Evolutionary conservation across 2,888 invertebrate species (phyloP).

Genomic region (Odontocerum albicorne): DNA sequence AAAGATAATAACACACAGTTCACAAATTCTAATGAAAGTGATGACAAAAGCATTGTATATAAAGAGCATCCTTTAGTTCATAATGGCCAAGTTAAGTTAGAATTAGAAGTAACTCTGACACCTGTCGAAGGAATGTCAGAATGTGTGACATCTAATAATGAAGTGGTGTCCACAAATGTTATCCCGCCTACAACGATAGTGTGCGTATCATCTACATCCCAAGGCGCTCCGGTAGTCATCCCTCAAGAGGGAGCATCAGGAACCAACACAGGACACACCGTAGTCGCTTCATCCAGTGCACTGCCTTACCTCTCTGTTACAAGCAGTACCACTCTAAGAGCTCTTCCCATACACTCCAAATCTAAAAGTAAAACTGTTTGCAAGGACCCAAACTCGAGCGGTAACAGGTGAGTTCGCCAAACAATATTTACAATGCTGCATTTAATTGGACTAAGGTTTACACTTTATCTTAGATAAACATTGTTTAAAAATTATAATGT

Average conservation of each 20-base stretch:
- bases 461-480: too few relatives aligned
- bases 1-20: constrained; percentile 6
- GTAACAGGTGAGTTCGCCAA: too few relatives aligned
- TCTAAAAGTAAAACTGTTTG: constrained; percentile 43
- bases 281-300: constrained; percentile 52
- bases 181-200: constrained; percentile 29
- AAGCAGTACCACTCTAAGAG: constrained; percentile 52
- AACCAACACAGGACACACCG: constrained; percentile 29
- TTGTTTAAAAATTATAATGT: too few relatives aligned
- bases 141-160: constrained; percentile 3
- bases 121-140: constrained; percentile 58
- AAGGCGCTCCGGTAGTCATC: constrained; percentile 30
- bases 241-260: constrained; percentile 14
- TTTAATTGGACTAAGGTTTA: too few relatives aligned
- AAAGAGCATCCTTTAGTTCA: constrained; percentile 43
- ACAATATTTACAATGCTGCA: too few relatives aligned
- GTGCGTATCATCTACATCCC: constrained; percentile 37
- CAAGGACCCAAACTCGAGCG: too few relatives aligned
- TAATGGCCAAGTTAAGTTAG: constrained; percentile 54
- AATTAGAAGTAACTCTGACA: constrained; percentile 62
- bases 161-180: constrained; percentile 11
- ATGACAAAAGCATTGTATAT: constrained; percentile 8
- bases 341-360: constrained; percentile 30
- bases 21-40: not conserved
- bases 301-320: constrained; percentile 54